These are phyloP conservation scores for Mercenaria mercenaria DNA, from an alignment of 1,140 invertebrate genomes.

Conservation along the genomic window DNA sequence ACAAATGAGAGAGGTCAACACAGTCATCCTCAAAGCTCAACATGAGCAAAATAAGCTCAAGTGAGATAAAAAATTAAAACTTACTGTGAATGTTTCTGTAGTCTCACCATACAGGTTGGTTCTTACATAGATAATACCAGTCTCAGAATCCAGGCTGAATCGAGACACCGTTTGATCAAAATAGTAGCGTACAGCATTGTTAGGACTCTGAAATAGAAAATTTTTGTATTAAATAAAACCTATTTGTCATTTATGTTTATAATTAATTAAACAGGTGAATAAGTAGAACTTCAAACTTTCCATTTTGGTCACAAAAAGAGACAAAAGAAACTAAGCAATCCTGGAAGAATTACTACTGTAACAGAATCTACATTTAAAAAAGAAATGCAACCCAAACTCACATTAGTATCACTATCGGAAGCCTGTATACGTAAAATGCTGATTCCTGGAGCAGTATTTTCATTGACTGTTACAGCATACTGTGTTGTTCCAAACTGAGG, in stretches of 20 bases:
- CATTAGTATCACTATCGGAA: slow-evolving; percentile 76
- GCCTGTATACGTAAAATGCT: slow-evolving; percentile 76
- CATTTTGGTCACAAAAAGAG: no score
- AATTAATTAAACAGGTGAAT: no score
- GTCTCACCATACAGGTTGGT: slow-evolving; percentile 50
- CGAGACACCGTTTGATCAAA: slow-evolving; percentile 44
- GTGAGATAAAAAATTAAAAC: no score
- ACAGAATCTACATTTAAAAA: no score
- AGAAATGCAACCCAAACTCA: no score
- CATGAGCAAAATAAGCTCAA: no score
- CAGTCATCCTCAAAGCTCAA: no score
- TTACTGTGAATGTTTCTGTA: slow-evolving; percentile 64
- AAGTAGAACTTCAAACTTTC: no score
- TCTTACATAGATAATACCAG: slow-evolving; percentile 63
- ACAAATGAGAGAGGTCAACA: no score
- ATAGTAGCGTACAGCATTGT: slow-evolving; percentile 69
- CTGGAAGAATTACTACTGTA: no score
- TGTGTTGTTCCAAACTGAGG: slow-evolving; percentile 89
- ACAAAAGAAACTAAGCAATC: no score
- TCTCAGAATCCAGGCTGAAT: slow-evolving; percentile 65
- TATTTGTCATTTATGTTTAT: no score
- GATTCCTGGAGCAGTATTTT: slow-evolving; percentile 66
- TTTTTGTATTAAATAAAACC: neutral
- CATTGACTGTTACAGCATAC: slow-evolving; percentile 62
- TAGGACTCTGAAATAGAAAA: slow-evolving; percentile 67